Conservation (phyloP, 2,113 vertebrate species). For the Carlito syrichta region DNA sequence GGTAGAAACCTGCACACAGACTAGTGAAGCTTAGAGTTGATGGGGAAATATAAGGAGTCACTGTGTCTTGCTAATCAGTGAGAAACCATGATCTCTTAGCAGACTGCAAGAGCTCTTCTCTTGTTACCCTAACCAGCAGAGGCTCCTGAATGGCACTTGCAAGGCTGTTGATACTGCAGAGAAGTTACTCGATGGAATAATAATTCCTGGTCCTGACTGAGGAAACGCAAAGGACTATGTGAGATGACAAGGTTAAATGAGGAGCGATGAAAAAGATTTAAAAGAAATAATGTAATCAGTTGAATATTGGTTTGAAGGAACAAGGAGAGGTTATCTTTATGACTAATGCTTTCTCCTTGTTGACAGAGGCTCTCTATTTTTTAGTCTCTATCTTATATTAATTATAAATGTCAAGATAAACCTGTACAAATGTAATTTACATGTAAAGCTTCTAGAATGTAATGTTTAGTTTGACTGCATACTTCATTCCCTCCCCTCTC, state of each 20-base stretch:
- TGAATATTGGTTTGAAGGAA: neutral
- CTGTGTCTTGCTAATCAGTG: neutral
- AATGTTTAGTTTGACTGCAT: neutral
- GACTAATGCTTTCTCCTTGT: neutral
- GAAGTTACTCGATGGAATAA: neutral
- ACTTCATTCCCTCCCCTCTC: neutral
- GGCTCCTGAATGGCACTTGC: neutral
- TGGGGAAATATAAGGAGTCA: neutral
- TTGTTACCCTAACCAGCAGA: neutral
- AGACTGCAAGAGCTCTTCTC: neutral
- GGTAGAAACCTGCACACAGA: neutral
- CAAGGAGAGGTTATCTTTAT: neutral
- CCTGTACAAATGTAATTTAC: neutral
- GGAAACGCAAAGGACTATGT: neutral
- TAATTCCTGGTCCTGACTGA: neutral
- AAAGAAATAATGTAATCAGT: neutral
- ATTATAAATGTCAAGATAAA: neutral
- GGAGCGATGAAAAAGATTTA: neutral
- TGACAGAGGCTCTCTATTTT: neutral
- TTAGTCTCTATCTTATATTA: neutral
- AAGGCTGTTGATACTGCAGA: neutral
- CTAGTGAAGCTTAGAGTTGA: neutral
- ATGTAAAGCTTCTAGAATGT: neutral
- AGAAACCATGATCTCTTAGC: slow-evolving; percentile 19
- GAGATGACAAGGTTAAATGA: neutral